Conservation (phyloP, 2,797 vertebrate genomes). For the Falco naumanni region DNA sequence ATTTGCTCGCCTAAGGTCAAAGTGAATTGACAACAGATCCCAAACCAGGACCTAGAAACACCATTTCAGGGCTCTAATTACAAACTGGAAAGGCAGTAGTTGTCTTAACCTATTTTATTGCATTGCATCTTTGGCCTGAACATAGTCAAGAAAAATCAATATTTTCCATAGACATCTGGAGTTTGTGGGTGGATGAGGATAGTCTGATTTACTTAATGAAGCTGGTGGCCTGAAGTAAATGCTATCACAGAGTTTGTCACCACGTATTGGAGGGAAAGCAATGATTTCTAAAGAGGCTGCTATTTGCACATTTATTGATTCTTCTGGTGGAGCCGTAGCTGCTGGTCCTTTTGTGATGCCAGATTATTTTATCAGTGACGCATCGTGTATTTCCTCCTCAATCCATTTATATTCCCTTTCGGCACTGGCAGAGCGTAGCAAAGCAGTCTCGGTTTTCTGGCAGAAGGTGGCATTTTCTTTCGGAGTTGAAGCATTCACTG, state of each 20-base stretch:
- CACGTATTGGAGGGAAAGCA: neutral
- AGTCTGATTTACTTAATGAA: constrained; percentile 50
- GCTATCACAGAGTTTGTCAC: constrained; percentile 3
- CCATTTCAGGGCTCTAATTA: constrained; percentile 10
- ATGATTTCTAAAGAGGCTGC: constrained; percentile 10
- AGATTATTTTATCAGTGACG: neutral
- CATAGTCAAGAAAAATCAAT: constrained; percentile 45
- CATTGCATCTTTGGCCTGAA: constrained; percentile 33
- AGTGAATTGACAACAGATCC: constrained; percentile 19
- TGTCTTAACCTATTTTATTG: constrained; percentile 41
- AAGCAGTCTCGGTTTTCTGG: neutral
- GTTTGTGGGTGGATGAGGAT: neutral
- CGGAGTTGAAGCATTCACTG: neutral
- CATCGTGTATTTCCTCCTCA: neutral
- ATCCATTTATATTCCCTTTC: neutral
- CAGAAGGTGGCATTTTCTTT: neutral
- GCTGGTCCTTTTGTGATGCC: neutral
- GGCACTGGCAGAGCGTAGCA: neutral
- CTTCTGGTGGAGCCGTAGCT: neutral
- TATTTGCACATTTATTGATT: constrained; percentile 22
- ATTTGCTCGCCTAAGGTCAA: constrained; percentile 30
- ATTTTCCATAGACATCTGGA: constrained; percentile 33
- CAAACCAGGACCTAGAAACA: neutral
- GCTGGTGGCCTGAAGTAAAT: constrained; percentile 20
- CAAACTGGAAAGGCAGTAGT: constrained; percentile 3